Percentiles rank a stretch among this genome's conserved stretches.
Evolutionary conservation across 2,888 invertebrate species (phyloP).

Genomic region (Mylabris sibirica): DNA sequence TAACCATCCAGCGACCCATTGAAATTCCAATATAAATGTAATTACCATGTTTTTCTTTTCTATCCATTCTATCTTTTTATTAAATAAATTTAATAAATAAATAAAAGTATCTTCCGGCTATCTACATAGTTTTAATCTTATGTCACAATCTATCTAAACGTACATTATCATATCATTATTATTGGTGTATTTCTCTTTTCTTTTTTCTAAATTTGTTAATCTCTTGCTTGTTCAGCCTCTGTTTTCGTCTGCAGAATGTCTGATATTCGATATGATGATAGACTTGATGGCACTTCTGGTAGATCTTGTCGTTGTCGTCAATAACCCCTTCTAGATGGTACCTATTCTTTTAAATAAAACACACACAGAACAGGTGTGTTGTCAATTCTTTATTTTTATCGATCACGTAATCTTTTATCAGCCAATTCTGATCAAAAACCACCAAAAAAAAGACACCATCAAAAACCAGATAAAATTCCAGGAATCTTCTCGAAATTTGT

Average conservation of each 20-base stretch:
- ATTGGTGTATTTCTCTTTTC: neutral
- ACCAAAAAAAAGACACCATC: neutral
- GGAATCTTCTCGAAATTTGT: neutral
- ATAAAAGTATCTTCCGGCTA: constrained; percentile 10
- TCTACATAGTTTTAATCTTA: constrained; percentile 1
- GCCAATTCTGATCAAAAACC: neutral
- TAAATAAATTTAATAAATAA: neutral
- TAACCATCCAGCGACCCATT: neutral
- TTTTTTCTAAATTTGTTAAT: neutral
- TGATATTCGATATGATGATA: constrained; percentile 27
- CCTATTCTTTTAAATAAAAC: constrained; percentile 4
- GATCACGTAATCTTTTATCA: constrained; percentile 35
- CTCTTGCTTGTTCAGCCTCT: neutral
- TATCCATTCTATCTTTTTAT: neutral
- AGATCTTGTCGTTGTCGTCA: neutral
- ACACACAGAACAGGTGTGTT: neutral
- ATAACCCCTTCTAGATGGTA: neutral
- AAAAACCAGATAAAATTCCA: neutral
- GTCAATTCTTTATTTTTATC: constrained; percentile 34
- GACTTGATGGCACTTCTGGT: constrained; percentile 16
- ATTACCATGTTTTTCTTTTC: neutral
- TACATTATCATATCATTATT: neutral
- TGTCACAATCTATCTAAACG: constrained; percentile 4
- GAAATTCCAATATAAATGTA: neutral
- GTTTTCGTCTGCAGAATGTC: constrained; percentile 25